Evolutionary conservation across 2,888 invertebrate species (phyloP), one percentile per base, ranked within the genome.

Genomic region (Cryptocephalus moraei): DNA sequence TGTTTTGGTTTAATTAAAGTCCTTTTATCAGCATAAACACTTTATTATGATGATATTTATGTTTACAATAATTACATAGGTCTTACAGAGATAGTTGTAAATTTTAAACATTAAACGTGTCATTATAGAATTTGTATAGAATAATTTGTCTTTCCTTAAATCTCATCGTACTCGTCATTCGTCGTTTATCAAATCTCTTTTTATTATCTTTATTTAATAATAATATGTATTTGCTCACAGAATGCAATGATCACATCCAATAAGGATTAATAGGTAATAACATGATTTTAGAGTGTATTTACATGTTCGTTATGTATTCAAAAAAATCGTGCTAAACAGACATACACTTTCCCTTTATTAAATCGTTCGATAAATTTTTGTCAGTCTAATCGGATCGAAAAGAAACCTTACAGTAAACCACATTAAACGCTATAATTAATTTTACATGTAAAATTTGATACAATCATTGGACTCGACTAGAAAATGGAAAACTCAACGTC

Each of bases 191-290:
- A 22, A 22, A 22, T 22, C 22, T 22, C 22, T 22, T 22, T n/a
- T 22, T 22, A 22, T 22, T 22, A 22, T n/a, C 22, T 22, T 22
- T 22, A 22, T 22, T 22, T 22, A 4, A 22, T 22, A 22, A 22
- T 22, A 22, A 22, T 22, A 22, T 22, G 22, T 22, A 22, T 22
- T 22, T 22, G 22, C 22, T 22, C 22, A 22, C 22, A 22, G 22
- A 22, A 22, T 22, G 22, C 6, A 22, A 22, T 63, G 62, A 65
- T 67, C 64, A 67, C 66, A 67, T 66, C 62, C 58, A 65, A 59
- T 60, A 62, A 64, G 22, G 22, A 22, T 22, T 22, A 22, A 22
- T 22, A 22, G 22, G 22, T 22, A 22, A 22, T 22, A 22, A 22
- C 22, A 22, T 22, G 22, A 22, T 22, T 22, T 22, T 22, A 22